These are phyloP conservation scores for Drosophila macrospina DNA, from an alignment of 2,888 invertebrate species.

Conservation along the genomic window DNA sequence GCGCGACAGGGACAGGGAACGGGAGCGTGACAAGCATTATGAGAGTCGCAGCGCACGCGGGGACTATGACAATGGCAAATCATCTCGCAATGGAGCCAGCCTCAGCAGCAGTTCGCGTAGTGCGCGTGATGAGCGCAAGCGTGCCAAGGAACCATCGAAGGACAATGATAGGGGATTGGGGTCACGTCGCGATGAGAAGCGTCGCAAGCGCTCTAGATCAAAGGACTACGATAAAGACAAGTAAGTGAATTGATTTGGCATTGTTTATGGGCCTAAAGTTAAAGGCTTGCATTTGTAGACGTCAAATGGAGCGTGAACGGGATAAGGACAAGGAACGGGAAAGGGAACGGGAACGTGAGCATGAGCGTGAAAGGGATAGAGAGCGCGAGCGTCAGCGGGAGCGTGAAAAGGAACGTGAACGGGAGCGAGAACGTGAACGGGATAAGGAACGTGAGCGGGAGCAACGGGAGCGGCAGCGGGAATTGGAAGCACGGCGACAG, in stretches of 20 bases:
- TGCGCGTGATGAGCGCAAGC: conserved; percentile 79
- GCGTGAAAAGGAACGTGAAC: conserved; percentile 66
- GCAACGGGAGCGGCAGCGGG: conserved; percentile 87
- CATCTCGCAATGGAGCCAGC: conserved; percentile 73
- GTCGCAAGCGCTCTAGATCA: conserved; percentile 79
- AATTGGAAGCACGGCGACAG: conserved; percentile 73
- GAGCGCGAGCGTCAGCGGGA: conserved; percentile 85
- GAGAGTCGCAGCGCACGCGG: conserved; percentile 51
- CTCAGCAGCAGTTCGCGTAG: conserved; percentile 54
- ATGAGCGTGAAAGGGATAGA: conserved; percentile 82
- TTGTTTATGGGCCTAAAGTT: background rate
- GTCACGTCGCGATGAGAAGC: conserved; percentile 78
- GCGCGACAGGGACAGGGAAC: conserved; percentile 66
- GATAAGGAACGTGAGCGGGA: conserved; percentile 81
- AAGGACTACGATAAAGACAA: conserved; percentile 82
- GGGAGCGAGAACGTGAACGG: conserved; percentile 86
- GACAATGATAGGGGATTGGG: conserved; percentile 55
- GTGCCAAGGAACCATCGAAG: conserved; percentile 60
- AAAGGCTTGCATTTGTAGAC: conserved; percentile 47
- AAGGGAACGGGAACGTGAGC: conserved; percentile 63
- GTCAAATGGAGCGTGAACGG: conserved; percentile 79
- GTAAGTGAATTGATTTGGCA: conserved; percentile 51
- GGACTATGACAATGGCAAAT: conserved; percentile 71
- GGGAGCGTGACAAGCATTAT: conserved; percentile 80
- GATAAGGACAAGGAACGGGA: conserved; percentile 65